phyloP scores from a whole-genome alignment of 2,113 vertebrate genomes.

The Colossoma macropomum region DNA sequence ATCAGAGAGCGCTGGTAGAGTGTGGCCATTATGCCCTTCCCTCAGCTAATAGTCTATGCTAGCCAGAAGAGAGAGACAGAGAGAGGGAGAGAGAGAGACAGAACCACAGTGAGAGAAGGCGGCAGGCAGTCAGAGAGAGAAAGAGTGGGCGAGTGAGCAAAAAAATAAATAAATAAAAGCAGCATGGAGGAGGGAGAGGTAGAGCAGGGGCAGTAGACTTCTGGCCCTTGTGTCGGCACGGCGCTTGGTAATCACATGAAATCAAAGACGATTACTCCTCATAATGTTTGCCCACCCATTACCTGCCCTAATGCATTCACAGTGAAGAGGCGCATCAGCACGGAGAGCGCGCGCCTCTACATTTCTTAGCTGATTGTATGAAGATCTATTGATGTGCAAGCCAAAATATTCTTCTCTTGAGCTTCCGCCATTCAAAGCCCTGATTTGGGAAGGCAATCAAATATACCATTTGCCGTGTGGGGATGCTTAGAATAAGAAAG shows the following conservation, averaged over 20 bases:
- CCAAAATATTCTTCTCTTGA: conserved; percentile 51
- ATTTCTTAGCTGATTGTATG: conserved; percentile 79
- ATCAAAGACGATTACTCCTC: conserved; percentile 85
- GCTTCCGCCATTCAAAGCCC: conserved; percentile 43
- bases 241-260: conserved; percentile 80
- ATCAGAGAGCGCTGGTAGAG: conserved; percentile 53
- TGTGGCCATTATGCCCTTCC: conserved; percentile 57
- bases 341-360: conserved; percentile 66
- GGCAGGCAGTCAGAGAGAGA: conserved; percentile 9
- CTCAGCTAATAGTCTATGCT: conserved; percentile 55
- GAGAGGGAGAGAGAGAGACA: conserved; percentile 3
- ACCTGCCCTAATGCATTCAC: conserved; percentile 74
- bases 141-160: neutral
- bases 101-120: neutral
- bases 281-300: conserved; percentile 82
- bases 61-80: conserved; percentile 27
- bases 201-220: conserved; percentile 65
- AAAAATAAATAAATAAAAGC: conserved; percentile 61
- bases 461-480: conserved; percentile 31
- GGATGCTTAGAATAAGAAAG: conserved; percentile 30
- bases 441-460: conserved; percentile 50
- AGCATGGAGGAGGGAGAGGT: conserved; percentile 58
- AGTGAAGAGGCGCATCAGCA: conserved; percentile 72
- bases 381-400: conserved; percentile 77
- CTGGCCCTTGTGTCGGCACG: conserved; percentile 74